Evolutionary conservation across 1,140 invertebrate genomes (phyloP), one percentile per base, ranked within the genome.

Genomic region (Conopomorpha cramerella): DNA sequence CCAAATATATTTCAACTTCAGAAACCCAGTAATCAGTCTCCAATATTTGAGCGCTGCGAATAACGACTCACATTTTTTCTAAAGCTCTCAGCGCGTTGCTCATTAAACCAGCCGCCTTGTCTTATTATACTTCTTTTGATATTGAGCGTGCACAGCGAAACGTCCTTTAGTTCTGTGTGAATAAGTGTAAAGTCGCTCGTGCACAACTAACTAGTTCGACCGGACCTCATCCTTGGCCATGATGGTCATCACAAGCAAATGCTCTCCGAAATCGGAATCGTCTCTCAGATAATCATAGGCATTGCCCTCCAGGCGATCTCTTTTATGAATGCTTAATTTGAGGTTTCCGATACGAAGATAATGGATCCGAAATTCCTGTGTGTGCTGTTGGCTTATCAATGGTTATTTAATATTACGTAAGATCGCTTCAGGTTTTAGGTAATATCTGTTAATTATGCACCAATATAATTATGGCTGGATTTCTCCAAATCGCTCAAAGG

Each of bases 241-340:
- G 51, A 53, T 53, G 55, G 54, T 60, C 47, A 54, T 54, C 50
- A 55, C 46, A 47, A 53, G 10, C 46, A 52, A 61, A 61, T 51
- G 53, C 48, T 46, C 39, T 65, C 52, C 51, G 43, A 51, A 60
- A 55, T 59, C 43, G 53, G 49, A 42, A 29, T 46, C 32, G 39
- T 34, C 48, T 48, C 49, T 48, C 39, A 51, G 59, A 60, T 67
- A 66, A 72, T 72, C 58, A 72, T 68, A 66, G 60, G 49, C 44
- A 60, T 68, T 61, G 40, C 37, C 53, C 50, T 45, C 43, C 47
- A 37, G 45, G 58, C 50, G 53, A 61, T 68, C 54, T 60, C 47
- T 56, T 67, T 67, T 65, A 61, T 59, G 59, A 57, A 65, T 57
- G 48, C 47, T 43, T 63, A 64, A 65, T 67, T 65, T 57, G 43